Evolutionary conservation across 2,888 invertebrate genomes (phyloP).

Genomic region (Conus canariensis): DNA sequence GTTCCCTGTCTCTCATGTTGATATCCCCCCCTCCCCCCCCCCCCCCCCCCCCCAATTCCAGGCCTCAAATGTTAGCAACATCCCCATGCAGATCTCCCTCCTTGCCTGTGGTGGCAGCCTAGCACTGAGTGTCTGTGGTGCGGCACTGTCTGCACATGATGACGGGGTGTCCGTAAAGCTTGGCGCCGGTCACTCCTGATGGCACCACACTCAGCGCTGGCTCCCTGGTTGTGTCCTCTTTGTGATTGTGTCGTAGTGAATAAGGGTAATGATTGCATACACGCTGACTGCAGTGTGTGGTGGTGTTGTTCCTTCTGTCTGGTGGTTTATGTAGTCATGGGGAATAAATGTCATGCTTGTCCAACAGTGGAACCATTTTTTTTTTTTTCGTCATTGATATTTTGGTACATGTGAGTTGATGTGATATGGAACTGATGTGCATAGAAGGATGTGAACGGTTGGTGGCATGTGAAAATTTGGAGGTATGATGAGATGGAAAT

Average conservation of each 20-base stretch:
- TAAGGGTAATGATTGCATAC: neutral
- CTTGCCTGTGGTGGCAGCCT: conserved; percentile 1
- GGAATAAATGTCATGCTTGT: too few relatives aligned
- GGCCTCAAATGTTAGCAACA: neutral
- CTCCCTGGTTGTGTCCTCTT: neutral
- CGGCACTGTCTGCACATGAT: conserved; percentile 17
- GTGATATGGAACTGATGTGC: neutral
- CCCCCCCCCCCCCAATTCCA: neutral
- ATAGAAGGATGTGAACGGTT: neutral
- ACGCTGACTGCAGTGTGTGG: too few relatives aligned
- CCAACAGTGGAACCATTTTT: too few relatives aligned
- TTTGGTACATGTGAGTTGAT: neutral
- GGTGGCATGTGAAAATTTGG: neutral
- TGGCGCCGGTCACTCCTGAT: neutral
- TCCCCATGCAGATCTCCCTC: neutral
- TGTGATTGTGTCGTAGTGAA: neutral
- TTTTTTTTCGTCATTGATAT: too few relatives aligned
- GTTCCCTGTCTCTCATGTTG: neutral
- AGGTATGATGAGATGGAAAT: neutral
- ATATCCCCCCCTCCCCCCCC: neutral
- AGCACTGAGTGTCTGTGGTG: conserved; percentile 31
- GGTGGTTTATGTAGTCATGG: too few relatives aligned
- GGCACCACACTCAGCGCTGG: conserved; percentile 18
- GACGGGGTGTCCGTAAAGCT: conserved; percentile 25
- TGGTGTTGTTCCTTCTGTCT: too few relatives aligned